Percentiles rank a stretch among this genome's conserved stretches.
These are phyloP conservation scores for Zingel zingel DNA, from an alignment of 2,113 vertebrate species.

Conservation along the genomic window DNA sequence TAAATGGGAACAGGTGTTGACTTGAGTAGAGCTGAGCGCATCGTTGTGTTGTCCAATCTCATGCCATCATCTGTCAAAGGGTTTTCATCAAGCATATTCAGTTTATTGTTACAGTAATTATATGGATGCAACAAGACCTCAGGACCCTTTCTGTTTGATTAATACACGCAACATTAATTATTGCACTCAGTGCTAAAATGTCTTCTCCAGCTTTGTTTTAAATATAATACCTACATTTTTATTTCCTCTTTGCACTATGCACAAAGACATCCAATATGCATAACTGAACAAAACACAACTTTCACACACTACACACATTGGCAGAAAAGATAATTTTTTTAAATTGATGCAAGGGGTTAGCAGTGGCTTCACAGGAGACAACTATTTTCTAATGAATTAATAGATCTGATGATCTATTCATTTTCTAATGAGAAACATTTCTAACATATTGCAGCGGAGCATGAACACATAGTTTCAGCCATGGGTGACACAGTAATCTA, in stretches of 20 bases:
- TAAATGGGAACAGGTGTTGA: conserved; percentile 65
- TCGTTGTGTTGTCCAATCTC: conserved; percentile 4
- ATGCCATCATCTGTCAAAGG: conserved; percentile 4
- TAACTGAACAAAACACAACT: not conserved
- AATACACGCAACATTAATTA: not conserved
- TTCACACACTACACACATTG: not conserved
- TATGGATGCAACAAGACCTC: not conserved
- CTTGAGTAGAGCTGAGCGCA: conserved; percentile 25
- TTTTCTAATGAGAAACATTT: no score
- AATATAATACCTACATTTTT: not conserved
- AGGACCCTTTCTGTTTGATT: not conserved
- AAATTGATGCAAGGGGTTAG: not conserved
- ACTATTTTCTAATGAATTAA: not conserved
- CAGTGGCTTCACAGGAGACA: not conserved
- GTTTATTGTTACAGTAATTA: conserved; percentile 13
- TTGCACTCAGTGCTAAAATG: not conserved
- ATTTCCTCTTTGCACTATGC: not conserved
- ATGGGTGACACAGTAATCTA: no score
- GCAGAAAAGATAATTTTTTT: not conserved
- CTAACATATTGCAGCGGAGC: no score
- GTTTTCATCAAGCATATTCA: conserved; percentile 27
- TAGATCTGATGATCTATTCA: not conserved
- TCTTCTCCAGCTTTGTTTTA: not conserved
- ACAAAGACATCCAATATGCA: not conserved
- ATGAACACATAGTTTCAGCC: no score